Conservation (phyloP, 2,797 vertebrate genomes). For the Bovichtus diacanthus region DNA sequence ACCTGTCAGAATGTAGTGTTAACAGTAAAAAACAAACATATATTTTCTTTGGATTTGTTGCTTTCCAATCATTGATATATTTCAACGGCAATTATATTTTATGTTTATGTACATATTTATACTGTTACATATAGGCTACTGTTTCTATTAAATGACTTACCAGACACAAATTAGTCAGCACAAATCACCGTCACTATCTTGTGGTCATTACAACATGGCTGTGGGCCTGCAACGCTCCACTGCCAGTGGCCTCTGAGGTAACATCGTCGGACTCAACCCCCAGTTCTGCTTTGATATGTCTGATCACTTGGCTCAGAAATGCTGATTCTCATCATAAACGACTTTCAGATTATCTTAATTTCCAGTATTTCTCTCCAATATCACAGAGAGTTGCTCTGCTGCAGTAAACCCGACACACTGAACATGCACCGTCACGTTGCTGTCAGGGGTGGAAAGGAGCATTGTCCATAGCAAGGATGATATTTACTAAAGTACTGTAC, state of each 20-base stretch:
- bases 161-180: slow-evolving; percentile 24
- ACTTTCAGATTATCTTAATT: neutral
- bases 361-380: slow-evolving; percentile 1
- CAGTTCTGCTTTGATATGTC: neutral
- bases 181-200: slow-evolving; percentile 23
- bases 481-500: neutral
- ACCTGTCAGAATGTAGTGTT: too few species aligned
- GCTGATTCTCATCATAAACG: neutral
- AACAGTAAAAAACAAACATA: too few species aligned
- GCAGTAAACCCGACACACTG: neutral
- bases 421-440: neutral
- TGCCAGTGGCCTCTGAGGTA: slow-evolving; percentile 6
- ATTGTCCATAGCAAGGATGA: too few species aligned
- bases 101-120: neutral
- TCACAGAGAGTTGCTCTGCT: neutral
- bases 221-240: neutral
- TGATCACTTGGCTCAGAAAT: neutral
- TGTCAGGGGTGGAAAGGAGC: neutral
- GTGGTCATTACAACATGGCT: slow-evolving; percentile 23
- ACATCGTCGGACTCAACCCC: neutral
- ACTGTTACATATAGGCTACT: neutral
- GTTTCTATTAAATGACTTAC: slow-evolving; percentile 7
- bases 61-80: neutral
- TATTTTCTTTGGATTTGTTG: neutral
- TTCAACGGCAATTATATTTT: neutral